phyloP scores from a whole-genome alignment of 2,888 invertebrate species.

The Cantharis flavilabris region DNA sequence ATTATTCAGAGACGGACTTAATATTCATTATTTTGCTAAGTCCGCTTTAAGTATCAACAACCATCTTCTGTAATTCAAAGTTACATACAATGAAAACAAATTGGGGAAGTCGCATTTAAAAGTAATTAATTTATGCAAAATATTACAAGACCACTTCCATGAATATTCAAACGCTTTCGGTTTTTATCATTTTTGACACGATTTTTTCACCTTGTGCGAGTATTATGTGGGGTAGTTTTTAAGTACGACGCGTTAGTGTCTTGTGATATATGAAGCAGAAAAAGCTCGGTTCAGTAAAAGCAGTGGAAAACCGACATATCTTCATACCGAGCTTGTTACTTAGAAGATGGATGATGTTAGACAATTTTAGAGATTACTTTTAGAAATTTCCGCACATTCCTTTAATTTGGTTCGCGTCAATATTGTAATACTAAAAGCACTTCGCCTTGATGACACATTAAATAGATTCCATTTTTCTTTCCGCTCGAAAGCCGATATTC shows the following conservation, averaged over 20 bases:
- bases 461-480: neutral
- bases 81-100: neutral
- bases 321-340: conserved; percentile 37
- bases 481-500: neutral
- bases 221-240: neutral
- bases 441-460: conserved; percentile 19
- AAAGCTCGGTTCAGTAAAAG: conserved; percentile 31
- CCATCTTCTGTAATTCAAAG: neutral
- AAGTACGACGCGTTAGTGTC: conserved; percentile 1
- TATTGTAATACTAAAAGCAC: conserved; percentile 20
- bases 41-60: neutral
- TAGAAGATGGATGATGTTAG: conserved; percentile 36
- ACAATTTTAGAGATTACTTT: conserved; percentile 31
- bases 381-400: conserved; percentile 34
- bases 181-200: neutral
- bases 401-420: conserved; percentile 29
- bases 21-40: neutral
- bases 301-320: conserved; percentile 35
- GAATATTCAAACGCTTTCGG: conserved; percentile 4
- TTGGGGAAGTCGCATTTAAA: neutral
- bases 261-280: conserved; percentile 37
- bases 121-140: conserved; percentile 7
- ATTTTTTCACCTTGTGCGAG: neutral
- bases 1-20: neutral
- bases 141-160: neutral